Evolutionary conservation across 2,888 invertebrate species (phyloP).

Genomic region (Nowickia ferox): DNA sequence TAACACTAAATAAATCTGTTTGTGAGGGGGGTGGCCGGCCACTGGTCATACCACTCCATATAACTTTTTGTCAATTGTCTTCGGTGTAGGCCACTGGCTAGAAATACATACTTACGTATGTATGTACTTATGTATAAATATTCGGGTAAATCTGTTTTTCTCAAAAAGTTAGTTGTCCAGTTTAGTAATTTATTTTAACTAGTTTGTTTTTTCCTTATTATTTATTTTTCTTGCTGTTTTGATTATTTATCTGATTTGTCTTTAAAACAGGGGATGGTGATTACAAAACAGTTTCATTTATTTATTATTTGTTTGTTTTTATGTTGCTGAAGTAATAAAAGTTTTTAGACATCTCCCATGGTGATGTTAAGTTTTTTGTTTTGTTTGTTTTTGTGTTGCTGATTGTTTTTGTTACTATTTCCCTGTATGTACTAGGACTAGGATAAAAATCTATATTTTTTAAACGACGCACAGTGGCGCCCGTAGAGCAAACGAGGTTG

Average conservation of each 20-base stretch:
- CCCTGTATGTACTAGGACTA: neutral
- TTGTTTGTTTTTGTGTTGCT: conserved; percentile 55
- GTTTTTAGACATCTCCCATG: conserved; percentile 70
- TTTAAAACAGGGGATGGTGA: conserved; percentile 7
- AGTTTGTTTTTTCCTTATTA: conserved; percentile 53
- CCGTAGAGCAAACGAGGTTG: too few species aligned
- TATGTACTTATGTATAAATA: neutral
- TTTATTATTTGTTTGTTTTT: conserved; percentile 45
- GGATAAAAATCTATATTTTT: conserved; percentile 36
- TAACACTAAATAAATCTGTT: conserved; percentile 8
- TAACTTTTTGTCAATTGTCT: conserved; percentile 69
- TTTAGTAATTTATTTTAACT: conserved; percentile 69
- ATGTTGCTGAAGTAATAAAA: conserved; percentile 67
- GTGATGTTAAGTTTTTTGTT: conserved; percentile 61
- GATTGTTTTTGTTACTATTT: conserved; percentile 41
- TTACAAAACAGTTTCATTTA: conserved; percentile 42
- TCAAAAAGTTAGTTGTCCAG: conserved; percentile 55
- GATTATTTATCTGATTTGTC: conserved; percentile 65
- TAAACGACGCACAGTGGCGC: too few species aligned
- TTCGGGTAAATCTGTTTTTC: conserved; percentile 8
- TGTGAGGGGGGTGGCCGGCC: neutral
- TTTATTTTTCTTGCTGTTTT: conserved; percentile 51
- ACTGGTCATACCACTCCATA: conserved; percentile 52
- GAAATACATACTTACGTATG: neutral
- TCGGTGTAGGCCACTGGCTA: conserved; percentile 49